phyloP scores from a whole-genome alignment of 2,113 vertebrate genomes.

The Brienomyrus longianalis region DNA sequence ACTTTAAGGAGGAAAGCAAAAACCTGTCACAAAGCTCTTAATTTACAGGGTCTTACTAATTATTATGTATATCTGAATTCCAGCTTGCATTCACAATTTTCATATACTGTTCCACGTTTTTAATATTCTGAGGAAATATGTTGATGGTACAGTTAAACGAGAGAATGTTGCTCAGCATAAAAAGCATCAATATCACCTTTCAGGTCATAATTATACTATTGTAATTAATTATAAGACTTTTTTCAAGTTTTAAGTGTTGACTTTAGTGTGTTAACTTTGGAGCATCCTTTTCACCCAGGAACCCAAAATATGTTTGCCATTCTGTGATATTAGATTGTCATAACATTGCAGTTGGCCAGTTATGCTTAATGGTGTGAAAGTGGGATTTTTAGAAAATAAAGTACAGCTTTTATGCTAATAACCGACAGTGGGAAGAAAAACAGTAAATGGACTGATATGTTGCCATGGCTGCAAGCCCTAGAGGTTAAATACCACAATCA shows the following conservation, averaged over 20 bases:
- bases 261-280: neutral
- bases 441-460: conserved; percentile 3
- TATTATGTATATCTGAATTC: neutral
- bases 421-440: neutral
- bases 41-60: neutral
- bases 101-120: neutral
- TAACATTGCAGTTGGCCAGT: neutral
- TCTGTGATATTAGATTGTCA: neutral
- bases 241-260: neutral
- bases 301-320: neutral
- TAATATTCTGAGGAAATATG: neutral
- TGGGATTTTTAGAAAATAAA: conserved; percentile 4
- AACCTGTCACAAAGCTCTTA: neutral
- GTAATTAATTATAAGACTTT: neutral
- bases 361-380: neutral
- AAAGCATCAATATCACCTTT: neutral
- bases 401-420: neutral
- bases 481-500: conserved; percentile 8
- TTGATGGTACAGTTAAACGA: neutral
- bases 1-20: neutral
- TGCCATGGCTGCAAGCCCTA: conserved; percentile 10
- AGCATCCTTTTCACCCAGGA: neutral
- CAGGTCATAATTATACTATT: neutral
- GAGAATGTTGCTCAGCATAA: neutral
- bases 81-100: neutral